Percentiles rank a stretch among this genome's conserved stretches.
phyloP scores from a whole-genome alignment of 2,113 vertebrate genomes.

The Sula dactylatra region DNA sequence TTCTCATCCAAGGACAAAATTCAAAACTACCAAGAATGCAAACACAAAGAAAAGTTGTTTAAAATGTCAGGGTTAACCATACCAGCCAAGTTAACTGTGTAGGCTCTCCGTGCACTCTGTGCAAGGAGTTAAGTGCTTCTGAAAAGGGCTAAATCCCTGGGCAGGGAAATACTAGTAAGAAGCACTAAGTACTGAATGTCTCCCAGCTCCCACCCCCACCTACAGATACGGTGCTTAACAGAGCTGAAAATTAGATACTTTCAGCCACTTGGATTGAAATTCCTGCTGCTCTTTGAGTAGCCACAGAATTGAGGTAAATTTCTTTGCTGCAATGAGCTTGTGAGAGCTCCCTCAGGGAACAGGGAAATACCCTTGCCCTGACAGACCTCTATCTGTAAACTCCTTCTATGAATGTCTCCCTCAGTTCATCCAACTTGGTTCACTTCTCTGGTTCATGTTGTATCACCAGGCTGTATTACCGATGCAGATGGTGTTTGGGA shows the following conservation, averaged over 20 bases:
- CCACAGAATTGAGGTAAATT: not conserved
- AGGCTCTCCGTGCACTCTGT: not conserved
- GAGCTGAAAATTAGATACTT: not conserved
- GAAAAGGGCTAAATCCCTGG: not conserved
- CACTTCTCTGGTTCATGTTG: not conserved
- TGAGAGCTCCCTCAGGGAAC: not conserved
- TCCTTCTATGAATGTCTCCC: not conserved
- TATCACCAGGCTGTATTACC: not conserved
- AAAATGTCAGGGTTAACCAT: not conserved
- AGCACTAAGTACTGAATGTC: not conserved
- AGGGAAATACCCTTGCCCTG: not conserved
- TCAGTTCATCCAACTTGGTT: not conserved
- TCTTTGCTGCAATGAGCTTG: not conserved
- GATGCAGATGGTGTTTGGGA: not conserved
- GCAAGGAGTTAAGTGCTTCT: not conserved
- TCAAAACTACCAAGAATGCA: not conserved
- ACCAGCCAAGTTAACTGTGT: not conserved
- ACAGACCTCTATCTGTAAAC: not conserved
- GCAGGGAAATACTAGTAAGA: not conserved
- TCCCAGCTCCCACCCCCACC: not conserved
- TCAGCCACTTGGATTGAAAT: not conserved
- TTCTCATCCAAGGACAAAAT: not conserved
- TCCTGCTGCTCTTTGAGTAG: not conserved
- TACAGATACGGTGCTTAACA: not conserved
- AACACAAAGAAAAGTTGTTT: not conserved